Conservation (phyloP, 2,797 vertebrate species). For the Gymnoscopelus braueri region DNA sequence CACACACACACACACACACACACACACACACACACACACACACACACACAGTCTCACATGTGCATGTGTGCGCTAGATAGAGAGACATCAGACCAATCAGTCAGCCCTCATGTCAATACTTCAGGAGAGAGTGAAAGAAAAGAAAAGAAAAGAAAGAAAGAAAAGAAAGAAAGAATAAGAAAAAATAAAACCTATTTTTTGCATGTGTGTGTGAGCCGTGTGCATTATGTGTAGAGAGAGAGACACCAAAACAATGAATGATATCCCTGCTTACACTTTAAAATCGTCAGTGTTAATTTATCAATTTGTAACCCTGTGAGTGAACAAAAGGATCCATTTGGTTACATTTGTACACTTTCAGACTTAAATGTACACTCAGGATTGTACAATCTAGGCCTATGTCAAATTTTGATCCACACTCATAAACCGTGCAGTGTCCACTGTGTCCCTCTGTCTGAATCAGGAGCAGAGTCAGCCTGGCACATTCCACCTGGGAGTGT, state of each 20-base stretch:
- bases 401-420: no score
- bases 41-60: constrained; percentile 23
- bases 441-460: background rate
- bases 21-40: constrained; percentile 3
- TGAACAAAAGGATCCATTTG: background rate
- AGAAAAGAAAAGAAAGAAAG: constrained; percentile 23
- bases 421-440: no score
- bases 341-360: background rate
- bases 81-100: constrained; percentile 63
- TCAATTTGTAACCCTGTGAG: no score
- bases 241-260: background rate
- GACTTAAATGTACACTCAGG: background rate
- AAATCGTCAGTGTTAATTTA: no score
- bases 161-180: constrained; percentile 13
- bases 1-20: constrained; percentile 12
- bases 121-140: constrained; percentile 37
- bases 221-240: background rate
- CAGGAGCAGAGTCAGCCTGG: background rate
- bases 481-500: background rate
- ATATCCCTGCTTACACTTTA: no score
- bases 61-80: constrained; percentile 47
- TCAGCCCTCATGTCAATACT: constrained; percentile 62
- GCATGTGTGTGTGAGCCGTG: constrained; percentile 1
- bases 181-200: background rate
- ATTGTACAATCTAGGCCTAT: no score